Evolutionary conservation across 2,797 vertebrate species (phyloP), one percentile per base, ranked within the genome.

Genomic region (Balearica regulorum): DNA sequence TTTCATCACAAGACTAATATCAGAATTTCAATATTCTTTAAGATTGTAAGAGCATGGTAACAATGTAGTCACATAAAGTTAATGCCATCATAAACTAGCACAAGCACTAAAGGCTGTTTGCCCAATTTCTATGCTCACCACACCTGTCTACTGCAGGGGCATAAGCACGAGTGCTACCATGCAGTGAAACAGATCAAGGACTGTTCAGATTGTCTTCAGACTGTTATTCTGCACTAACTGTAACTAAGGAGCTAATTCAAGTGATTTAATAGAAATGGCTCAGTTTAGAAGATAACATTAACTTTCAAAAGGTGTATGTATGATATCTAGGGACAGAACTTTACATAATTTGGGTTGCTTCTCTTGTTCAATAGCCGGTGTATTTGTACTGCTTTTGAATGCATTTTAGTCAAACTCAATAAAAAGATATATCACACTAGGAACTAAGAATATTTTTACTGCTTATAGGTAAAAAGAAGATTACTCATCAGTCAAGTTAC

Each of bases 401-500:
- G 41, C 44, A 75, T 85, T 89, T 84, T 77, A 78, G 60, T 66
- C 76, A 92, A 72, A 82, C 33, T 44, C 10, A 39, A 39, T 44
- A 72, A 46, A 90, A 80, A 85, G 26, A 49, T 71, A 49, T 71
- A 69, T 62, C 58, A 66, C 39, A 53, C 22, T 77, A 85, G 21
- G 31, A 77, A 85, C 57, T 57, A 77, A 80, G 60, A 89, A 55
- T 62, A 51, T 54, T 89, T 82, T 68, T 68, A 82, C 33, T 89
- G 62, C 55, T 82, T 69, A 68, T 53, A 92, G 41, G 44, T 77
- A 83, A 79, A 80, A 58, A 88, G 31, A 87, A 80, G 48, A 75
- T 17, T 71, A 29, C 19, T 89, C 46, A 91, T 75, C 48, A 76
- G 31, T 60, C 90, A 93, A 31, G 66, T 94, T 97, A 98, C 98